Evolutionary conservation across 2,113 vertebrate species (phyloP), one percentile per base, ranked within the genome.

Genomic region (Sceloporus undulatus): DNA sequence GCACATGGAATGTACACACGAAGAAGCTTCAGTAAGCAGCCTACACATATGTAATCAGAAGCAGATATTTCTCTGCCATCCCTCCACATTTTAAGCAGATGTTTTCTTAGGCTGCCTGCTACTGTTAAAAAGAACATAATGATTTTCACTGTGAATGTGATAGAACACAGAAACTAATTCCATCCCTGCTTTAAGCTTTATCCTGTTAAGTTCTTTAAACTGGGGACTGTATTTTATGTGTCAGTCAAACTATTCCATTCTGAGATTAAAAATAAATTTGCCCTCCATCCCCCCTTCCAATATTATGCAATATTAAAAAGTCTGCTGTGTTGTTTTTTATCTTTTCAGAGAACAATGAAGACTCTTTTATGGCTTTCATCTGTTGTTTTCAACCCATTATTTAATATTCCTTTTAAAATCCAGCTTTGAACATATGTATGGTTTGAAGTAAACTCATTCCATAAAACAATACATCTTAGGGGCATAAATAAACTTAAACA

Each of bases 171-270:
- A 87, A 87, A 68, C 85, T 77, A 92, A 88, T 94, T 90, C n/a
- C 88, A 68, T 92, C 94, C 76, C 21, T 93, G 29, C 76, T 85
- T 79, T 52, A 21, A 86, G 3, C 56, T 91, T 79, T 87, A 89
- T n/a, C 66, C 38, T 85, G 87, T 85, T 82, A 86, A 52, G 2
- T 93, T 93, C 34, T 89, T 91, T 86, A 84, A 82, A 89, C 52
- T 27, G 88, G 86, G 68, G 48, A 76, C 29, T 85, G 10, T 38
- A 88, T 91, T 94, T 93, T 90, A 77, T 0, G 21, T 82, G 82
- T 88, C 89, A 94, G 84, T 91, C 84, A 94, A 89, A 5, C 78
- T 81, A 90, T 94, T 91, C 86, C 0, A 85, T 90, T 91, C 42
- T 9, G 84, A 71, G 52, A 87, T 90, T 85, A 90, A 91, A 94